Conservation (phyloP, 2,113 vertebrate species). For the Ranitomeya variabilis region DNA sequence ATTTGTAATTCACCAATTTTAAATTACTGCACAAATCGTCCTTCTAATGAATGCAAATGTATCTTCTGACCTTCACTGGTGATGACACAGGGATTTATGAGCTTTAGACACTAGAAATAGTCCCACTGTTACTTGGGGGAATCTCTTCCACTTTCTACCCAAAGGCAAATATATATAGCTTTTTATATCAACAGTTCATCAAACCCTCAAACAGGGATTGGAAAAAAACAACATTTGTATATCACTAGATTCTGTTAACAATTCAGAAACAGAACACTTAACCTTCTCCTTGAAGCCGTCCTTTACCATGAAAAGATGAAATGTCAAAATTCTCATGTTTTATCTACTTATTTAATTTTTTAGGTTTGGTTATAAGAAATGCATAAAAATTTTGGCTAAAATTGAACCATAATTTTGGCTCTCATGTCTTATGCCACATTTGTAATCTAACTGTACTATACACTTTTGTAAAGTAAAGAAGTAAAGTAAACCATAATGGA, state of each 20-base stretch:
- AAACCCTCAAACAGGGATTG: neutral
- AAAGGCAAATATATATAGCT: neutral
- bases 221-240: neutral
- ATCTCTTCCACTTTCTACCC: neutral
- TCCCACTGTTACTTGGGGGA: neutral
- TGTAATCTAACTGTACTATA: too few species aligned
- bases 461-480: too few species aligned
- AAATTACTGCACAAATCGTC: constrained; percentile 29
- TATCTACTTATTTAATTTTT: too few species aligned
- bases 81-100: constrained; percentile 20
- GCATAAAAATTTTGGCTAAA: too few species aligned
- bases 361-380: too few species aligned
- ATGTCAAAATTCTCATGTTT: neutral
- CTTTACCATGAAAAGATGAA: neutral
- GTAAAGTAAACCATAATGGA: too few species aligned
- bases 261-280: neutral
- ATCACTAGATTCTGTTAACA: neutral
- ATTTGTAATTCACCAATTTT: constrained; percentile 40
- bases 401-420: too few species aligned
- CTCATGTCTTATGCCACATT: too few species aligned
- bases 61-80: constrained; percentile 36
- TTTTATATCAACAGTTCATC: neutral
- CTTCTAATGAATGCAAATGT: constrained; percentile 41
- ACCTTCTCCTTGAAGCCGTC: neutral
- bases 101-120: neutral